Percentiles rank a stretch among this genome's conserved stretches.
Evolutionary conservation across 1,140 invertebrate species (phyloP).

Genomic region (Ceratosolen fusciceps): DNA sequence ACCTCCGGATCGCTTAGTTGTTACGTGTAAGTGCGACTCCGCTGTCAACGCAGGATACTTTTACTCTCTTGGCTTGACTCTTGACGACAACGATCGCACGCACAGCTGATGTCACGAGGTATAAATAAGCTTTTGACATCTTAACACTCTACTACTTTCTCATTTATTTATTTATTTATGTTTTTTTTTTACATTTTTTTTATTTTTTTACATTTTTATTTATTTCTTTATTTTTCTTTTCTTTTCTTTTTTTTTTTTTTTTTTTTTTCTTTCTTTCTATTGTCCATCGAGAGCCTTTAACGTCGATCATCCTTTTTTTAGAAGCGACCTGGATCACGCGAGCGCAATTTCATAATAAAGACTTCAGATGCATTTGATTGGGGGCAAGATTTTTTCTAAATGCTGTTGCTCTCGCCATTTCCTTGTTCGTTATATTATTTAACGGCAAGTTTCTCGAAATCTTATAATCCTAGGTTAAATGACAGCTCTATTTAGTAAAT

Average conservation of each 20-base stretch:
- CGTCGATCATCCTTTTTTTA: neutral
- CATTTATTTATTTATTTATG: neutral
- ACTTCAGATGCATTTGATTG: constrained; percentile 36
- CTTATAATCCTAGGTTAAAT: constrained; percentile 18
- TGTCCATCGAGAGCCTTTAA: neutral
- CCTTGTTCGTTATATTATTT: constrained; percentile 34
- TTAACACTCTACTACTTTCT: neutral
- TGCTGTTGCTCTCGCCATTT: constrained; percentile 27
- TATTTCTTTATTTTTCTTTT: neutral
- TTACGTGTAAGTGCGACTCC: neutral
- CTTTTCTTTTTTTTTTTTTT: neutral
- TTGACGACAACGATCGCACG: constrained; percentile 21
- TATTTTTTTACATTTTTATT: neutral
- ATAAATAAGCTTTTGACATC: constrained; percentile 37
- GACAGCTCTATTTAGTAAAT: constrained; percentile 15
- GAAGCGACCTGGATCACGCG: constrained; percentile 22
- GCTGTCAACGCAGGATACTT: constrained; percentile 26
- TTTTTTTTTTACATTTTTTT: neutral
- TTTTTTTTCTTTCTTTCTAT: neutral
- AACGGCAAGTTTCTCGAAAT: constrained; percentile 29
- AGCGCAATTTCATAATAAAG: constrained; percentile 19
- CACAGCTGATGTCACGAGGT: constrained; percentile 51
- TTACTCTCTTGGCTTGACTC: too few species aligned
- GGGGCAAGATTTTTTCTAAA: constrained; percentile 17
- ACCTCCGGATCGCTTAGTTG: neutral